These are phyloP conservation scores for Alexandromys fortis DNA, from an alignment of 2,113 vertebrate genomes.

Conservation along the genomic window DNA sequence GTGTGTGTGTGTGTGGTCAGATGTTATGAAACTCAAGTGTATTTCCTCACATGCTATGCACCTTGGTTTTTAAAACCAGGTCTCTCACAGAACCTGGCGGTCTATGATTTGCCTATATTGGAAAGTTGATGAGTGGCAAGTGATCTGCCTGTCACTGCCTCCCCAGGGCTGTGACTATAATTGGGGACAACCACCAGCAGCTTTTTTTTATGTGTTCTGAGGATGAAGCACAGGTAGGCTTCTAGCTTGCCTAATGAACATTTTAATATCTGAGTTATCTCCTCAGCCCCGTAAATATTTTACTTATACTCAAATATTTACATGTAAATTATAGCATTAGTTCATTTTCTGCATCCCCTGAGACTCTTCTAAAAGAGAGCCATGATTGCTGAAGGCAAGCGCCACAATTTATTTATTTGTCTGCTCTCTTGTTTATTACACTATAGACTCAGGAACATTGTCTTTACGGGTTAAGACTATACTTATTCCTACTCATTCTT, in stretches of 20 bases:
- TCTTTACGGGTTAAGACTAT: slow-evolving; percentile 32
- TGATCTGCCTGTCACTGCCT: too few species aligned
- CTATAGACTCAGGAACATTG: background rate
- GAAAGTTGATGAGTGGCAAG: too few species aligned
- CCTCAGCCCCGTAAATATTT: background rate
- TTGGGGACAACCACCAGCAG: fast-evolving
- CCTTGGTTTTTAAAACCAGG: background rate
- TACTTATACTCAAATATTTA: background rate
- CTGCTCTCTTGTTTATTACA: slow-evolving; percentile 42
- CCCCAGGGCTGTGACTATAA: background rate
- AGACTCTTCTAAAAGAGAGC: background rate
- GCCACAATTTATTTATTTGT: slow-evolving; percentile 16
- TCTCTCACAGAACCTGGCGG: too few species aligned
- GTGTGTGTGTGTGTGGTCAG: too few species aligned
- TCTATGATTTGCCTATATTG: background rate
- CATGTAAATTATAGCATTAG: slow-evolving; percentile 20
- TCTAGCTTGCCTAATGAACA: background rate
- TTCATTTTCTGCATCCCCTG: slow-evolving; percentile 5
- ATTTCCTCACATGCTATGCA: background rate
- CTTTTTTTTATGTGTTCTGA: background rate
- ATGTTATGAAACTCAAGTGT: too few species aligned
- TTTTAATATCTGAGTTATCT: background rate
- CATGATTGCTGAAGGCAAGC: slow-evolving; percentile 16
- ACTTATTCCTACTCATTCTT: background rate
- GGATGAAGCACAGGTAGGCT: background rate